Conservation (phyloP, 2,797 vertebrate species). For the Chaetodon trifasciatus region DNA sequence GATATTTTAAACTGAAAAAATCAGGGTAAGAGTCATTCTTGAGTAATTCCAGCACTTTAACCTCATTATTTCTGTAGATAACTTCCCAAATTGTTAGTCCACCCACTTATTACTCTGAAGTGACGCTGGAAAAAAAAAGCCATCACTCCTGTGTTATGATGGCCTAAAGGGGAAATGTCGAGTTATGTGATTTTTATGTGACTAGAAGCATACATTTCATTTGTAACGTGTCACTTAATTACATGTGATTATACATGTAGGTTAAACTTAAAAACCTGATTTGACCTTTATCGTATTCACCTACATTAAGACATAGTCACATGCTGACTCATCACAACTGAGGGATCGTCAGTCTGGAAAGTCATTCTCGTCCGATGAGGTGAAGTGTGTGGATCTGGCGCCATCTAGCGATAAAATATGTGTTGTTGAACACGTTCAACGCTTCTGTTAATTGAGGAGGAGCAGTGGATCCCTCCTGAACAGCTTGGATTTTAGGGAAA, state of each 20-base stretch:
- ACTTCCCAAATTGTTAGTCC: too few relatives aligned
- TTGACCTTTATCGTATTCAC: too few relatives aligned
- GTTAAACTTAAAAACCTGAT: too few relatives aligned
- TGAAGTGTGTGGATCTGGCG: conserved; percentile 2
- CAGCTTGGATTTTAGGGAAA: too few relatives aligned
- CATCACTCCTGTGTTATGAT: too few relatives aligned
- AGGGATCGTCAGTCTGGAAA: too few relatives aligned
- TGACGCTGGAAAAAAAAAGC: too few relatives aligned
- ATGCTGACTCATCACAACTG: neutral
- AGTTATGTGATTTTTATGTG: neutral
- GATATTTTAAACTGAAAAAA: conserved; percentile 14
- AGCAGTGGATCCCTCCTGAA: neutral
- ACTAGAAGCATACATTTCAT: neutral
- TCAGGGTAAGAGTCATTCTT: too few relatives aligned
- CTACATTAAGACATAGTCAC: neutral
- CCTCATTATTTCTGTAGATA: too few relatives aligned
- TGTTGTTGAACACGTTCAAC: neutral
- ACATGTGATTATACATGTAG: neutral
- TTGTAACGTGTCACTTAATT: neutral
- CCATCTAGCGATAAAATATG: conserved; percentile 47
- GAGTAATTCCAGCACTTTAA: too few relatives aligned
- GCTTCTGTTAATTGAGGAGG: neutral
- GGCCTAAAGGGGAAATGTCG: neutral
- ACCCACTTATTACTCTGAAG: too few relatives aligned
- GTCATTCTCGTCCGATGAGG: too few relatives aligned